These are phyloP conservation scores for Cassiopea andromeda DNA, from an alignment of 30 jellyfish, hydroid and myxozoan genomes.

Conservation along the genomic window DNA sequence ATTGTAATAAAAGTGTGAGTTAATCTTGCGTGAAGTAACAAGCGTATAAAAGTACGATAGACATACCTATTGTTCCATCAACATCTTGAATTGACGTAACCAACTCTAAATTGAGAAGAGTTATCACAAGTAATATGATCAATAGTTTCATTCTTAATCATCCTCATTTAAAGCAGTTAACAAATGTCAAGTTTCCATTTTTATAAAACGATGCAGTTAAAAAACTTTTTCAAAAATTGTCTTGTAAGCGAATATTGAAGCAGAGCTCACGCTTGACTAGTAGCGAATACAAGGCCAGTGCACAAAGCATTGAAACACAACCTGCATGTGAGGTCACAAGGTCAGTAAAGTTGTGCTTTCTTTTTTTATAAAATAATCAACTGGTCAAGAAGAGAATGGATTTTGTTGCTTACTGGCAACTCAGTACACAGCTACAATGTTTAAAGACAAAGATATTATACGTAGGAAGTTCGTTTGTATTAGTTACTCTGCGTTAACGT, in stretches of 20 bases:
- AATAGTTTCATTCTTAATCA: slow-evolving; percentile 45
- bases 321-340: slow-evolving; percentile 69
- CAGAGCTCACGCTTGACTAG: slow-evolving; percentile 63
- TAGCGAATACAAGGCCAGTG: slow-evolving; percentile 42
- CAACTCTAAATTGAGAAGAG: slow-evolving; percentile 7
- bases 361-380: not conserved
- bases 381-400: not conserved
- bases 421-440: not conserved
- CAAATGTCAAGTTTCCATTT: not conserved
- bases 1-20: not conserved
- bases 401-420: not conserved
- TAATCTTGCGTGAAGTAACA: not conserved
- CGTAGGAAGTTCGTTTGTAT: not conserved
- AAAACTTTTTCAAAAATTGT: not conserved
- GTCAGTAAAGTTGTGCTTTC: slow-evolving; percentile 56
- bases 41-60: not conserved
- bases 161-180: slow-evolving; percentile 8
- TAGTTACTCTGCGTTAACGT: not conserved
- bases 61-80: slow-evolving; percentile 73
- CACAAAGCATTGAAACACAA: slow-evolving; percentile 47
- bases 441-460: not conserved
- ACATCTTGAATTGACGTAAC: slow-evolving; percentile 41
- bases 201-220: not conserved
- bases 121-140: slow-evolving; percentile 22
- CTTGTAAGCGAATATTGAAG: not conserved